Evolutionary conservation across 1,140 invertebrate species (phyloP), one percentile per base, ranked within the genome.

Genomic region (Sinonovacula constricta): DNA sequence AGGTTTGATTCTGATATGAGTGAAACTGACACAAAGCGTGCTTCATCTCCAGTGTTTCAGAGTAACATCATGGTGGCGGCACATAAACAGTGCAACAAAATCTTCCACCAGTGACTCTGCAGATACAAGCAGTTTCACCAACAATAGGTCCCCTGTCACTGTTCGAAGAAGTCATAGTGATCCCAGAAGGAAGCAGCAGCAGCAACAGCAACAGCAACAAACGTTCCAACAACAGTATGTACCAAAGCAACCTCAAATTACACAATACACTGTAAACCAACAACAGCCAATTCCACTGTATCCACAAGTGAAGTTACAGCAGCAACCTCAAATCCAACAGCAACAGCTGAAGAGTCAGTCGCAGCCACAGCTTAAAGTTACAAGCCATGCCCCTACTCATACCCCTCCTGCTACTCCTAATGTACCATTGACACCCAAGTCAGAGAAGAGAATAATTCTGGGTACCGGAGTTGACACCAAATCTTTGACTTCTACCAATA

Each of bases 1-100:
- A 75, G 81, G 4, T 88, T 88, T 83, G 84, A 87, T 81, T 82
- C 84, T 31, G 82, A 83, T 66, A 76, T 81, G 62, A 72, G 81
- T 71, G 60, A 80, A 33, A 80, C 75, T 51, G 76, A 85, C 63
- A 72, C 57, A 57, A 83, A 56, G 76, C 71, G 65, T 39, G 60
- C 54, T 57, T 53, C 45, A 36, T 84, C 60, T 54, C 83, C 74
- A 65, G 76, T n/a, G n/a, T n/a, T 66, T 4, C 57, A 59, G 1
- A 65, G 24, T 7, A 65, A 1, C 15, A 26, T 33, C 1, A 14
- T 22, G 28, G 51, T 59, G 34, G 59, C n/a, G 28, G 45, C 56
- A 18, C 10, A 53, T 12, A 24, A 36, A 49, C 51, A 54, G 10
- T 15, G 18, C 22, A n/a, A 33, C n/a, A n/a, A n/a, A n/a, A n/a